Conservation (phyloP, 2,888 invertebrate genomes). For the Torymus aiolomorphi region DNA sequence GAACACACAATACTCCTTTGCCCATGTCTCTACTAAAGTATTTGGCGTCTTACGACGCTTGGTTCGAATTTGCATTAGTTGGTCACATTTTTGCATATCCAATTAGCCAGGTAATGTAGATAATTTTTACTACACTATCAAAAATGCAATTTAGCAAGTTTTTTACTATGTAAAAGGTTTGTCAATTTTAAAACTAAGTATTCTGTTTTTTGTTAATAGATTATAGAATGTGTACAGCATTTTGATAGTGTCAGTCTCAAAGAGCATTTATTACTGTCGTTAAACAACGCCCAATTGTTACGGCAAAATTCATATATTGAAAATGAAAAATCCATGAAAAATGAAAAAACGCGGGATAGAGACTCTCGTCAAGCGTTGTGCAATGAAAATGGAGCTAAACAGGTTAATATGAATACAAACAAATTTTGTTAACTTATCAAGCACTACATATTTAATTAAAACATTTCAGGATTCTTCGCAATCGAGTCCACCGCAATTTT, state of each 20-base stretch:
- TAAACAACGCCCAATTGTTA: constrained; percentile 63
- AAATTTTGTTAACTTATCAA: not conserved
- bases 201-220: constrained; percentile 58
- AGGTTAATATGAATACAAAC: constrained; percentile 18
- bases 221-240: constrained; percentile 77
- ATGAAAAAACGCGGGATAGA: constrained; percentile 50
- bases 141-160: too few relatives aligned
- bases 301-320: constrained; percentile 40
- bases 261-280: constrained; percentile 77
- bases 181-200: constrained; percentile 9
- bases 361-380: constrained; percentile 11
- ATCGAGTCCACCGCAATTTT: constrained; percentile 17
- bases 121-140: too few relatives aligned
- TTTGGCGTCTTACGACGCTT: constrained; percentile 80
- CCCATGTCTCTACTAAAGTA: constrained; percentile 80
- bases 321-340: constrained; percentile 61
- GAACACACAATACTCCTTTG: constrained; percentile 78
- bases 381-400: constrained; percentile 25
- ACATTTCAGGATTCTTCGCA: constrained; percentile 32
- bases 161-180: not conserved
- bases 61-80: constrained; percentile 84
- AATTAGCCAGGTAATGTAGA: constrained; percentile 76
- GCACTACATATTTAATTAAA: constrained; percentile 1
- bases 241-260: constrained; percentile 79
- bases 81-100: constrained; percentile 85